phyloP scores from a whole-genome alignment of 2,113 vertebrate genomes.

The Rafetus swinhoei region DNA sequence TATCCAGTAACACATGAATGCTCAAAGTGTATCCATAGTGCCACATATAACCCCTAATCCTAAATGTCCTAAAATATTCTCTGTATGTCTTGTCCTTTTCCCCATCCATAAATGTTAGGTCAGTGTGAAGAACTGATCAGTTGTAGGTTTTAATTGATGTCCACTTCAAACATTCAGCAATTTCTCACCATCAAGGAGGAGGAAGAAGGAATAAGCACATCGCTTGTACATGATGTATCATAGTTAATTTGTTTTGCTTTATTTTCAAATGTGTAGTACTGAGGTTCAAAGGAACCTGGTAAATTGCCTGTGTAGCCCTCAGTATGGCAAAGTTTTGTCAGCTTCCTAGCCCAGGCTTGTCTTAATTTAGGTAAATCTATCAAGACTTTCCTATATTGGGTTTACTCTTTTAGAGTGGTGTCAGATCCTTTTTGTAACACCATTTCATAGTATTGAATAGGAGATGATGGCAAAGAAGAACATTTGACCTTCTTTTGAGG shows the following conservation, averaged over 20 bases:
- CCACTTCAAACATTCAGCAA: not conserved
- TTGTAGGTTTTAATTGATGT: not conserved
- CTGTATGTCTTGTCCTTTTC: not conserved
- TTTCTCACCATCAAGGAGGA: not conserved
- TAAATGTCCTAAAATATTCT: not conserved
- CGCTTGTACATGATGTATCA: not conserved
- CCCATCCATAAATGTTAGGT: not conserved
- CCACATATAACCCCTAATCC: not conserved
- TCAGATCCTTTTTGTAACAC: not conserved
- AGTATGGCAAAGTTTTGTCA: not conserved
- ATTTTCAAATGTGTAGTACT: not conserved
- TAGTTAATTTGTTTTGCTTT: not conserved
- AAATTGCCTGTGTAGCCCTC: fast-evolving
- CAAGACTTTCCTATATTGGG: not conserved
- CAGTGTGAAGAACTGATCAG: fast-evolving
- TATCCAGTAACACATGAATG: fast-evolving
- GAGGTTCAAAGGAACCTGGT: not conserved
- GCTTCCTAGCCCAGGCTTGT: constrained; percentile 12
- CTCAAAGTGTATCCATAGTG: not conserved
- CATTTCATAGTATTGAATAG: constrained; percentile 49
- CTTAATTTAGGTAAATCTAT: constrained; percentile 14
- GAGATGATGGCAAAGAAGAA: constrained; percentile 27
- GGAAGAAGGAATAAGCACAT: not conserved
- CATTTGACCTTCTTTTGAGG: not conserved
- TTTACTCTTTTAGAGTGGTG: not conserved